Evolutionary conservation across 2,888 invertebrate genomes (phyloP), one percentile per base, ranked within the genome.

Genomic region (Endomychus coccineus): DNA sequence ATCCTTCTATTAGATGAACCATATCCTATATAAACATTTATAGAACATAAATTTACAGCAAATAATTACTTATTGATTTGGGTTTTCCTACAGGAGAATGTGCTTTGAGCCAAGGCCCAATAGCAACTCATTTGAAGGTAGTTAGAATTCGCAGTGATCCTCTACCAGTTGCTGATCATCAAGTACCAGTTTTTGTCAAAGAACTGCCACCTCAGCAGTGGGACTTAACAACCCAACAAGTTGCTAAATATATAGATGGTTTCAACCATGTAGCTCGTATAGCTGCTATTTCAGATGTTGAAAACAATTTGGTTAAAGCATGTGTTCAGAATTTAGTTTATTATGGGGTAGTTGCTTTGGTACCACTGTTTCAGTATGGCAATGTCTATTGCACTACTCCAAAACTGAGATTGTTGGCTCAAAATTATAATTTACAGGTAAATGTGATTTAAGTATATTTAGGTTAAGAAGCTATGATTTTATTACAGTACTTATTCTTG

Each of bases 191-290:
- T 34, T 75, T 94, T 49, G 51, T 65, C 5, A 61, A 61, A 46
- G 54, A 59, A 23, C 43, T 66, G 16, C 62, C 64, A 2, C 52
- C 58, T 13, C 56, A 84, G 23, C 82, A 86, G 42, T 94, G 94
- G 92, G 95, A 95, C 61, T 74, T 95, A 17, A 94, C 94, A 1
- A 94, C 95, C 1, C 83, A 90, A 62, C 92, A 92, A 75, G 88
- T 87, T 25, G 45, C 70, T 15, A 88, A 90, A 0, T 85, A 83
- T 56, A 88, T 96, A 31, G 87, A 95, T 64, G 94, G 95, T 1
- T 87, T 86, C 56, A 89, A 91, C 65, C 92, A 95, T 62, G 80
- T 95, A 3, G 80, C 87, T 0, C 83, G 87, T 54, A 92, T 96
- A 44, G 86, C 94, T 0, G 77, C 80, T 0, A 83, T 90, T 55